Evolutionary conservation across 2,797 vertebrate genomes (phyloP).

Genomic region (Brachyalestes nurse): DNA sequence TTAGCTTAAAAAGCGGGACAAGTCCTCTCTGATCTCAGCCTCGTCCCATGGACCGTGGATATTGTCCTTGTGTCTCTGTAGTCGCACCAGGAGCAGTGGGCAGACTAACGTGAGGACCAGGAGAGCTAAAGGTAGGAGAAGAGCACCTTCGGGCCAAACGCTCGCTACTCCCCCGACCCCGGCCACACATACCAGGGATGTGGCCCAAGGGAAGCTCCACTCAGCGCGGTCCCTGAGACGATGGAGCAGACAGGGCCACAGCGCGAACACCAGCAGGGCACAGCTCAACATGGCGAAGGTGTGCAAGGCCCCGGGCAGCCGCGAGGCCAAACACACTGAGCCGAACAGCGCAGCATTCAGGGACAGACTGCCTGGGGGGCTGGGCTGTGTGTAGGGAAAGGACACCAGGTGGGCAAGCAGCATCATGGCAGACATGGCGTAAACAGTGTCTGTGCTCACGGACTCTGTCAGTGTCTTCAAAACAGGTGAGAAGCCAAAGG

Average conservation of each 20-base stretch:
- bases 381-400: slow-evolving; percentile 86
- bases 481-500: slow-evolving; percentile 94
- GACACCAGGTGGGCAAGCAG: slow-evolving; percentile 93
- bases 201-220: slow-evolving; percentile 79
- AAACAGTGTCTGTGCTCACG: slow-evolving; percentile 96
- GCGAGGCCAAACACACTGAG: slow-evolving; percentile 93
- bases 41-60: slow-evolving; percentile 98
- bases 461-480: slow-evolving; percentile 96
- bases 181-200: slow-evolving; percentile 80
- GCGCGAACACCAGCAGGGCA: slow-evolving; percentile 92
- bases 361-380: slow-evolving; percentile 92
- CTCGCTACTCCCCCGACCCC: slow-evolving; percentile 82
- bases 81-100: slow-evolving; percentile 87
- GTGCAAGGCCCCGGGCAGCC: slow-evolving; percentile 89
- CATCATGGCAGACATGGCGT: slow-evolving; percentile 96
- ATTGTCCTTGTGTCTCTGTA: slow-evolving; percentile 96
- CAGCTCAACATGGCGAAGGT: slow-evolving; percentile 95
- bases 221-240: slow-evolving; percentile 83
- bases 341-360: slow-evolving; percentile 96
- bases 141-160: slow-evolving; percentile 79
- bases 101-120: slow-evolving; percentile 85
- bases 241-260: slow-evolving; percentile 95
- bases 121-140: slow-evolving; percentile 84
- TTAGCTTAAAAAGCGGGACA: slow-evolving; percentile 84
- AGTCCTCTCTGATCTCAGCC: slow-evolving; percentile 95